phyloP scores from a whole-genome alignment of 2,888 invertebrate species.

The Synergus gifuensis region DNA sequence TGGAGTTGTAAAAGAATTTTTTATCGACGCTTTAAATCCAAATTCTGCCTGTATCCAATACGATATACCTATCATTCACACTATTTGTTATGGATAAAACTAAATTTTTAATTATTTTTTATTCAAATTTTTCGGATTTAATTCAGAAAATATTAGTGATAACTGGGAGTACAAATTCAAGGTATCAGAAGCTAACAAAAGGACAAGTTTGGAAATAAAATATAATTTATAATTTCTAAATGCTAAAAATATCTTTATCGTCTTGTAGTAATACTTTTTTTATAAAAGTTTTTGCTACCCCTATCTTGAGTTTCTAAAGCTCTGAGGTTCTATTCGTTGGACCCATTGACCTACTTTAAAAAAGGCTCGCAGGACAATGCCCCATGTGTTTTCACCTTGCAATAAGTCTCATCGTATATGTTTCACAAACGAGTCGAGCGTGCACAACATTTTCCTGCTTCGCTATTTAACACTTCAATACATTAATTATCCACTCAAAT shows the following conservation, averaged over 20 bases:
- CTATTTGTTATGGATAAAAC: neutral
- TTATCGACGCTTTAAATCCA: neutral
- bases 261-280: neutral
- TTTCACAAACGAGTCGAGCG: neutral
- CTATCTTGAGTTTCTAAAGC: neutral
- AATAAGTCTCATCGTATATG: slow-evolving; percentile 7
- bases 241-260: no score
- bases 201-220: no score
- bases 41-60: neutral
- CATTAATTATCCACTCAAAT: neutral
- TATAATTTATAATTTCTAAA: no score
- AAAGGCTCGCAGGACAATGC: slow-evolving; percentile 12
- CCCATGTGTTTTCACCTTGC: slow-evolving; percentile 29
- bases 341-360: slow-evolving; percentile 17
- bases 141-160: no score
- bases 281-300: neutral
- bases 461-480: neutral
- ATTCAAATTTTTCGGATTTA: no score
- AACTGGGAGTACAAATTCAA: no score
- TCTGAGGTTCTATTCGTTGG: neutral
- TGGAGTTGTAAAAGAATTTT: neutral
- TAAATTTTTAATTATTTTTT: neutral
- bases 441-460: neutral
- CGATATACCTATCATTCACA: no score
- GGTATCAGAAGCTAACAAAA: no score